Evolutionary conservation across 2,113 vertebrate genomes (phyloP).

Genomic region (Donacobius atricapilla): DNA sequence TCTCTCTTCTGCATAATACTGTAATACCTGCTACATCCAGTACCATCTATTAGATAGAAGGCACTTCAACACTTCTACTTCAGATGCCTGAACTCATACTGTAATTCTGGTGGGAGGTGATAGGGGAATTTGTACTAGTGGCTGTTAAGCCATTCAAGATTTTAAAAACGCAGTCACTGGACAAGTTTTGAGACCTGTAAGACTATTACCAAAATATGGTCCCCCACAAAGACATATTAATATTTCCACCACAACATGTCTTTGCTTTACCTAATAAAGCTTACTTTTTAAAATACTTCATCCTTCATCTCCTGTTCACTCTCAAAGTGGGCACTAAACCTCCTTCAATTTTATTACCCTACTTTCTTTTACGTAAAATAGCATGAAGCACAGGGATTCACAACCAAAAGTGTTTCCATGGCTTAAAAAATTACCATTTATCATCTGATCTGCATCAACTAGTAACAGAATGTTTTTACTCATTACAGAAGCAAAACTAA

Average conservation of each 20-base stretch:
- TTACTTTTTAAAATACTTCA: neutral
- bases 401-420: neutral
- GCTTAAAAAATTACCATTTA: neutral
- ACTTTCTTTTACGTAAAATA: neutral
- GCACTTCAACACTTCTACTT: neutral
- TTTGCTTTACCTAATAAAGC: neutral
- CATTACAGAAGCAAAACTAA: neutral
- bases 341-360: neutral
- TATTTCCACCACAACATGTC: neutral
- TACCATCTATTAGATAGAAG: neutral
- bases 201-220: neutral
- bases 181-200: neutral
- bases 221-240: neutral
- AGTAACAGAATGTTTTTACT: neutral
- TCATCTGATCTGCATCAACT: neutral
- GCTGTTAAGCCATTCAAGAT: neutral
- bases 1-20: neutral
- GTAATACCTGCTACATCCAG: neutral
- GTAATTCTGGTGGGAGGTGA: neutral
- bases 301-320: neutral
- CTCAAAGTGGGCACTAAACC: neutral
- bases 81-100: neutral
- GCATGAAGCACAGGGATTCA: neutral
- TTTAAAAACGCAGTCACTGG: neutral
- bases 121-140: neutral